Conservation (phyloP, 2,797 vertebrate genomes). For the Coranthus polyacanthus region DNA sequence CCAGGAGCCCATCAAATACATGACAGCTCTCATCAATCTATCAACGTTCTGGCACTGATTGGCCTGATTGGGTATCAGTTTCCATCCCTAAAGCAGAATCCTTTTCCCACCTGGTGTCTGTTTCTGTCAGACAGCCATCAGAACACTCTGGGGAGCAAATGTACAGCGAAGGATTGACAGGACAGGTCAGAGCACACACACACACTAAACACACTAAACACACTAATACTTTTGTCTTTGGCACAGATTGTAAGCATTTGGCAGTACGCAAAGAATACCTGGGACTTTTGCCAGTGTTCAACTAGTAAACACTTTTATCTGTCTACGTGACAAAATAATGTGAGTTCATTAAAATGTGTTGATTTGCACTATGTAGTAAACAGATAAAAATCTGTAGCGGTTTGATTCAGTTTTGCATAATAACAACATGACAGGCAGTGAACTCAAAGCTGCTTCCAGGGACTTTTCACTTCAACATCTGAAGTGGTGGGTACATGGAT, state of each 20-base stretch:
- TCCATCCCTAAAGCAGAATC: slow-evolving; percentile 67
- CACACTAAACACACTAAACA: slow-evolving; percentile 26
- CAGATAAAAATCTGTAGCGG: neutral
- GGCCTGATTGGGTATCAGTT: slow-evolving; percentile 78
- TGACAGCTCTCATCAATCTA: slow-evolving; percentile 82
- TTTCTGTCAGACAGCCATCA: slow-evolving; percentile 61
- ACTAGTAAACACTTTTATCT: slow-evolving; percentile 21
- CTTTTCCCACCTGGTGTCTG: slow-evolving; percentile 75
- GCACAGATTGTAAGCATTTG: slow-evolving; percentile 33
- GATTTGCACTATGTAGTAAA: neutral
- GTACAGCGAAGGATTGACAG: slow-evolving; percentile 65
- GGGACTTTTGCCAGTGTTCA: neutral
- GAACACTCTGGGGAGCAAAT: slow-evolving; percentile 57
- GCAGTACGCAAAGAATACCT: slow-evolving; percentile 21
- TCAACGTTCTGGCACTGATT: slow-evolving; percentile 72
- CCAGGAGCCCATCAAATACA: slow-evolving; percentile 71
- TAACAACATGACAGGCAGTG: slow-evolving; percentile 19
- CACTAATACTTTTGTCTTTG: slow-evolving; percentile 38
- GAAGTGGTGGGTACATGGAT: slow-evolving; percentile 13
- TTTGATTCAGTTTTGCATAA: slow-evolving; percentile 1
- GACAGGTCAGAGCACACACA: slow-evolving; percentile 48
- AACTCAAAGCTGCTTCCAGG: slow-evolving; percentile 15
- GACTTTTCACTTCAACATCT: slow-evolving; percentile 2
- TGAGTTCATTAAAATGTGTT: neutral
- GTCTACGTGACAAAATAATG: slow-evolving; percentile 9